Conservation (phyloP, 2,113 vertebrate species). For the Leucoraja erinaceus region DNA sequence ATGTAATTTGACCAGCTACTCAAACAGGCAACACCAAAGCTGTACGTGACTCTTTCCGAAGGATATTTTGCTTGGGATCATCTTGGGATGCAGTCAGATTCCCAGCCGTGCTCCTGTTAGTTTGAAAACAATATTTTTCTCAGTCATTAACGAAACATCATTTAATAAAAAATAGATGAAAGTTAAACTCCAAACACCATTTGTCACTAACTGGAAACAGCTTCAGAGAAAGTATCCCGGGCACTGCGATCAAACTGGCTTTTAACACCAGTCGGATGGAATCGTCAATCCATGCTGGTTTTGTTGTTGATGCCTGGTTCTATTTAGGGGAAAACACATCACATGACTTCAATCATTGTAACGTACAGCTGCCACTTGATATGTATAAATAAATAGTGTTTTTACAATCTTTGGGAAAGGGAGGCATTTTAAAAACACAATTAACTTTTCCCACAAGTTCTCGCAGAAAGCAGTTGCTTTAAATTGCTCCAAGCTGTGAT, state of each 20-base stretch:
- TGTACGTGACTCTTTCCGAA: neutral
- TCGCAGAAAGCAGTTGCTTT: constrained; percentile 64
- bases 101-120: neutral
- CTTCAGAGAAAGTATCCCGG: neutral
- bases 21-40: neutral
- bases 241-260: neutral
- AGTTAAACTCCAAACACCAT: constrained; percentile 3
- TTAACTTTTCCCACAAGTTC: constrained; percentile 81
- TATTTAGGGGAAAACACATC: constrained; percentile 31
- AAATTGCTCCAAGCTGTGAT: constrained; percentile 81
- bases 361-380: constrained; percentile 37
- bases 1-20: neutral
- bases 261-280: neutral
- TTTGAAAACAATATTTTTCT: constrained; percentile 5
- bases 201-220: constrained; percentile 29
- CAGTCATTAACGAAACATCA: constrained; percentile 12
- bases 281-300: neutral
- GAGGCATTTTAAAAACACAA: constrained; percentile 62
- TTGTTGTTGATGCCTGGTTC: constrained; percentile 36
- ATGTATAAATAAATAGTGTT: constrained; percentile 54
- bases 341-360: constrained; percentile 37
- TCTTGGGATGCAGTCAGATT: neutral
- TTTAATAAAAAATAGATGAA: constrained; percentile 30
- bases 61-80: neutral
- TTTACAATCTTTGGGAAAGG: constrained; percentile 74